phyloP scores from a whole-genome alignment of 2,888 invertebrate genomes.

The Choristoneura rosaceana region DNA sequence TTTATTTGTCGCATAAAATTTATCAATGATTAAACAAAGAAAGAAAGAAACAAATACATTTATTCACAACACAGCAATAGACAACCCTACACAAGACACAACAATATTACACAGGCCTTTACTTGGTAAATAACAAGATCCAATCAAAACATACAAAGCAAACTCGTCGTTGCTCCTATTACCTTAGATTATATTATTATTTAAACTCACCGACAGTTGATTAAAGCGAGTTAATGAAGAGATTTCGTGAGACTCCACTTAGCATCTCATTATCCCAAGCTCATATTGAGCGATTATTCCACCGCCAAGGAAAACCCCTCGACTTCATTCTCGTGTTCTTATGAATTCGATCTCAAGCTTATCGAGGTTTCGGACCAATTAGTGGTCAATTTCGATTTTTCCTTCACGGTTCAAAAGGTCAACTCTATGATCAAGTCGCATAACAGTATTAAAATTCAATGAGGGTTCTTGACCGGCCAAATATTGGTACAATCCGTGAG shows the following conservation, averaged over 20 bases:
- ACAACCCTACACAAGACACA: too few relatives aligned
- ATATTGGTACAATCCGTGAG: too few relatives aligned
- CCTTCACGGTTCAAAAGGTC: neutral
- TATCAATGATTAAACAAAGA: too few relatives aligned
- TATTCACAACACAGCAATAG: too few relatives aligned
- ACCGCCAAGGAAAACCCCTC: conserved; percentile 2
- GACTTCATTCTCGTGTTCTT: conserved; percentile 9
- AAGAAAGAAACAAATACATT: too few relatives aligned
- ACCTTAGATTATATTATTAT: conserved; percentile 19
- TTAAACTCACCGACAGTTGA: conserved; percentile 30
- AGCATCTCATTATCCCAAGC: conserved; percentile 31
- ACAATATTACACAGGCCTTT: too few relatives aligned
- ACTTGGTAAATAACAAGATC: conserved; percentile 2
- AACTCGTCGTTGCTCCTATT: conserved; percentile 10
- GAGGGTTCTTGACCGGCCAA: too few relatives aligned
- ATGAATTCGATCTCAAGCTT: conserved; percentile 3
- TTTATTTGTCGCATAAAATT: too few relatives aligned
- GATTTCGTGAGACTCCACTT: conserved; percentile 17
- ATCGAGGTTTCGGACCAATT: conserved; percentile 19
- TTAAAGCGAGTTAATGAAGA: conserved; percentile 31
- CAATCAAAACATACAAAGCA: conserved; percentile 15
- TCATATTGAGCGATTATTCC: conserved; percentile 31
- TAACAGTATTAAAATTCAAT: conserved; percentile 17
- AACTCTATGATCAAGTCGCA: neutral
- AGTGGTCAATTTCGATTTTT: conserved; percentile 7